Conservation (phyloP, 1,140 invertebrate species). For the Chionoecetes opilio region DNA sequence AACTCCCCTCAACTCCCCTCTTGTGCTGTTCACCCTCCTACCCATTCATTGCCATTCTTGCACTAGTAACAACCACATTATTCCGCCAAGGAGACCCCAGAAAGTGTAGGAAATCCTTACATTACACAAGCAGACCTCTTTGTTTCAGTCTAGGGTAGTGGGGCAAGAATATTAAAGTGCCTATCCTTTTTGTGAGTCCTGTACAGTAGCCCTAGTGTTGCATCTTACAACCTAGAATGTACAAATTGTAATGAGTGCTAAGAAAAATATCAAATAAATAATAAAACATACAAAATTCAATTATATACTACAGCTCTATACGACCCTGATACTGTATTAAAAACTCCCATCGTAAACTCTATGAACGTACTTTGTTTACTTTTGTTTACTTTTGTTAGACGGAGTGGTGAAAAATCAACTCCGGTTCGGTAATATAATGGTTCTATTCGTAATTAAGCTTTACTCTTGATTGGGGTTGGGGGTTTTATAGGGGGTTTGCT, state of each 20-base stretch:
- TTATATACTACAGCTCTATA: constrained; percentile 59
- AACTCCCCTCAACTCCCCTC: neutral
- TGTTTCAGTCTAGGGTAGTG: constrained; percentile 3
- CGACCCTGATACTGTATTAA: constrained; percentile 56
- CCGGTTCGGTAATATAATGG: constrained; percentile 44
- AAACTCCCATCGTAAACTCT: neutral
- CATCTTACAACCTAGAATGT: constrained; percentile 68
- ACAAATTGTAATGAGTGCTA: constrained; percentile 54
- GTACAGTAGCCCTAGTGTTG: constrained; percentile 55
- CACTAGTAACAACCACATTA: constrained; percentile 57
- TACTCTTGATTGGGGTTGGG: constrained; percentile 71
- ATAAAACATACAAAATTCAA: constrained; percentile 77
- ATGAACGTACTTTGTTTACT: constrained; percentile 38
- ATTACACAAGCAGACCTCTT: constrained; percentile 16
- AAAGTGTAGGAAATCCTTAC: neutral
- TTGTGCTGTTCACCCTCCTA: neutral
- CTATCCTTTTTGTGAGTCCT: constrained; percentile 27
- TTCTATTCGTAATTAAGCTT: constrained; percentile 67
- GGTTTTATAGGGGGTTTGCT: constrained; percentile 61
- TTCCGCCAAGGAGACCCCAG: constrained; percentile 24
- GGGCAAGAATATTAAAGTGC: constrained; percentile 20
- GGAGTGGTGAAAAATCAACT: constrained; percentile 52
- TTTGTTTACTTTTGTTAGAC: no score
- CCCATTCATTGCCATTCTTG: constrained; percentile 35
- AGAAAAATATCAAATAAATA: constrained; percentile 75